phyloP scores from a whole-genome alignment of 2,113 vertebrate species.

The Dromas ardeola region DNA sequence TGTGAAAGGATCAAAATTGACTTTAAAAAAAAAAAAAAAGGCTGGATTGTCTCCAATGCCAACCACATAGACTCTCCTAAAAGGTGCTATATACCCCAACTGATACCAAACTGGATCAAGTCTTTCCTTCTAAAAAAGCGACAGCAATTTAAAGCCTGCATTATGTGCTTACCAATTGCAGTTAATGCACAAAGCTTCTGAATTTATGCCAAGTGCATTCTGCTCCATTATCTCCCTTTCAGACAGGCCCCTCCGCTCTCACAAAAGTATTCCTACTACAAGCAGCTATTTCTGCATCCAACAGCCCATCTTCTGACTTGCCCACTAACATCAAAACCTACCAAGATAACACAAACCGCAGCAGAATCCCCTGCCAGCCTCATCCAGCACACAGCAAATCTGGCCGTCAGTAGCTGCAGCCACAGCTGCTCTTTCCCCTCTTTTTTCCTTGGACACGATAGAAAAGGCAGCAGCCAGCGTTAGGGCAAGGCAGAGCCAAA shows the following conservation, averaged over 20 bases:
- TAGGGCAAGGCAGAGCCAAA: not conserved
- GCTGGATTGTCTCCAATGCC: not conserved
- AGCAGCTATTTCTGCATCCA: not conserved
- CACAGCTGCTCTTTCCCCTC: not conserved
- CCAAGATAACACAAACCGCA: not conserved
- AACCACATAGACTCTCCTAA: not conserved
- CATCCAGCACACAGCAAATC: not conserved
- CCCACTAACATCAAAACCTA: not conserved
- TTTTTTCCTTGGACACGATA: not conserved
- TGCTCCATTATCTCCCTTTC: not conserved
- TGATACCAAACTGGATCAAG: not conserved
- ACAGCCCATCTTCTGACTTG: not conserved
- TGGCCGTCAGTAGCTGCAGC: not conserved
- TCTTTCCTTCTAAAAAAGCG: not conserved
- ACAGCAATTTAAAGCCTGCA: not conserved
- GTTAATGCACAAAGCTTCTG: not conserved
- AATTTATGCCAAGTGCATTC: not conserved
- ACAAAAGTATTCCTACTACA: not conserved
- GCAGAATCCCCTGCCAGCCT: not conserved
- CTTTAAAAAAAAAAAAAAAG: not conserved
- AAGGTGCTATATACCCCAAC: not conserved
- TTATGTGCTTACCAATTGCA: not conserved
- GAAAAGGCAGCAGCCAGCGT: not conserved
- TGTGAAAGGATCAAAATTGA: conserved; percentile 7
- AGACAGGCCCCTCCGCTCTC: not conserved